Evolutionary conservation across 2,888 invertebrate species (phyloP).

Genomic region (Sminthurinus aureus): DNA sequence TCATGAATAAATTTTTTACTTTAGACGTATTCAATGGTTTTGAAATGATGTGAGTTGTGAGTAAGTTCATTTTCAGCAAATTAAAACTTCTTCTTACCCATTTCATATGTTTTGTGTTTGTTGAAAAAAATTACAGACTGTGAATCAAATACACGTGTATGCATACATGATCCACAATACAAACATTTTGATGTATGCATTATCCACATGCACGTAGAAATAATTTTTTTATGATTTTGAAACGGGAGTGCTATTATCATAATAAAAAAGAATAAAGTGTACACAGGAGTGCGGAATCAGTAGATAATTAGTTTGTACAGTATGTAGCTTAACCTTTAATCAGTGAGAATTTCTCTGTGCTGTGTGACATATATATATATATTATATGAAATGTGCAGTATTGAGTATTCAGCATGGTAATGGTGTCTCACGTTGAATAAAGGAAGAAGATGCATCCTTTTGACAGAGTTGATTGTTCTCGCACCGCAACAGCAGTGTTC

Average conservation of each 20-base stretch:
- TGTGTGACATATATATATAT: not conserved
- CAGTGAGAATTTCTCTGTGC: not conserved
- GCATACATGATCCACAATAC: not conserved
- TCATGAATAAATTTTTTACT: no score
- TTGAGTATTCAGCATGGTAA: not conserved
- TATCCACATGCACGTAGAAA: not conserved
- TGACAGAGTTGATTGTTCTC: constrained; percentile 17
- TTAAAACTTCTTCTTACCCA: no score
- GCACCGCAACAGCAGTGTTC: not conserved
- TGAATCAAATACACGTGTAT: not conserved
- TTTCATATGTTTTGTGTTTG: no score
- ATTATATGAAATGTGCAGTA: not conserved
- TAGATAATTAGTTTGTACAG: not conserved
- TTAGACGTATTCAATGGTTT: no score
- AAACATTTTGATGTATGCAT: not conserved
- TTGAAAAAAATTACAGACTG: not conserved
- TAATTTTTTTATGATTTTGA: not conserved
- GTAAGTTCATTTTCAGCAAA: no score
- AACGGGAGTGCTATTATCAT: not conserved
- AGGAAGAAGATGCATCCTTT: constrained; percentile 1
- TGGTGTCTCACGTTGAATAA: not conserved
- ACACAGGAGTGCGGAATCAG: constrained; percentile 4
- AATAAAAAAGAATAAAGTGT: not conserved
- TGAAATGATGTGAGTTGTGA: no score
- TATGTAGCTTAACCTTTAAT: not conserved